These are phyloP conservation scores for Gracilinanus agilis DNA, from an alignment of 2,113 vertebrate species.

Conservation along the genomic window DNA sequence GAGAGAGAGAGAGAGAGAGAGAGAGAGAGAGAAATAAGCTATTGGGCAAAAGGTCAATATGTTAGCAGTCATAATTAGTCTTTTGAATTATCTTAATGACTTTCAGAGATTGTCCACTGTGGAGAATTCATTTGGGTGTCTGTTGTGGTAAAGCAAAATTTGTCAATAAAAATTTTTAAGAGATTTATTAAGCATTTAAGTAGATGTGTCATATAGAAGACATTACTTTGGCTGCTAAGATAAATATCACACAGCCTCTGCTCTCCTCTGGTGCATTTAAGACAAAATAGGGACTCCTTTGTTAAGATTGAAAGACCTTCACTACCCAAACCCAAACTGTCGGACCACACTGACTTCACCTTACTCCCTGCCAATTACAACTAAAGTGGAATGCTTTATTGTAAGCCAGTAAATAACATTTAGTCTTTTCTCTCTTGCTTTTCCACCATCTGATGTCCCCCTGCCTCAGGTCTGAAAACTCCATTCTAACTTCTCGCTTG, in stretches of 20 bases:
- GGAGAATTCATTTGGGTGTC: background rate
- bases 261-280: background rate
- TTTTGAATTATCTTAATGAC: background rate
- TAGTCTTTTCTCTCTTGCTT: background rate
- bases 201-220: background rate
- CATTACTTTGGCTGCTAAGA: background rate
- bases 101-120: background rate
- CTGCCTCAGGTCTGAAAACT: background rate
- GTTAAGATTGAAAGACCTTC: background rate
- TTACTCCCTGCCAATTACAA: background rate
- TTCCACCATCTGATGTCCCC: background rate
- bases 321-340: background rate
- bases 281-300: background rate
- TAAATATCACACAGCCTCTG: background rate
- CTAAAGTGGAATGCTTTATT: background rate
- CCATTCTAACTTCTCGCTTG: background rate
- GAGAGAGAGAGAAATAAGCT: no score
- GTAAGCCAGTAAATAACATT: background rate
- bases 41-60: no score
- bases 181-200: background rate
- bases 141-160: background rate
- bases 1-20: no score
- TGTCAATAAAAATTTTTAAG: background rate
- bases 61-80: background rate
- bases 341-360: background rate